Evolutionary conservation across 2,113 vertebrate species (phyloP), one percentile per base, ranked within the genome.

Genomic region (Chunga burmeisteri): DNA sequence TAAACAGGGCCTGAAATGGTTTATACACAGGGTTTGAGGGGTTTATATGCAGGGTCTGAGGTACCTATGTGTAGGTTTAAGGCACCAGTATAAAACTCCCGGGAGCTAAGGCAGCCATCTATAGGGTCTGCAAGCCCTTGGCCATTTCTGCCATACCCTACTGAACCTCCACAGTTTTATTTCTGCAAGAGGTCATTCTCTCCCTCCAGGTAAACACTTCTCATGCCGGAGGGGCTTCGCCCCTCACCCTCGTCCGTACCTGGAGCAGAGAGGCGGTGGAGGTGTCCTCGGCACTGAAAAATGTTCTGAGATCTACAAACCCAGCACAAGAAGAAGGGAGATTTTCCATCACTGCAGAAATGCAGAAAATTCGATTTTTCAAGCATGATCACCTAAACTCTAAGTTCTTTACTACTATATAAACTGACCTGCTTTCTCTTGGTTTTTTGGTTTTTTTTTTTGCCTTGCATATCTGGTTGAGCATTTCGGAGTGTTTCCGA

Each of bases 221-320:
- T 13, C 18, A 27, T 1, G 5, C 56, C 1, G 3, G 14, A 13
- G 72, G n/a, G 36, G 23, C 27, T 34, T 29, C 34, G 38, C 53
- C 1, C 1, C 15, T 23, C 3, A 0, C 12, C 22, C 2, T 0
- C 1, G 0, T 12, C 42, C 3, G 0, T 32, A 3, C 26, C 36
- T 18, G 49, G 29, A 32, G n/a, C 59, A 9, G 23, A 21, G 2
- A 12, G 14, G 38, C 2, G 3, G 17, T 5, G 25, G 50, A 26
- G 26, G 6, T 42, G 29, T 27, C 40, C 62, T 34, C 4, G 0
- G 38, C 10, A 3, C 19, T 34, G 34, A 2, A 47, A 68, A 55
- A 15, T 2, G 2, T 52, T 26, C 53, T 6, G 12, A 18, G 17
- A 42, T 36, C n/a, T 4, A 15, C 10, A 44, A 72, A 53, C 25